A percentile compares a stretch with the other conserved stretches of the same genome.
These are phyloP conservation scores for Nautilus pompilius DNA, from an alignment of 1,140 invertebrate genomes.

Conservation along the genomic window DNA sequence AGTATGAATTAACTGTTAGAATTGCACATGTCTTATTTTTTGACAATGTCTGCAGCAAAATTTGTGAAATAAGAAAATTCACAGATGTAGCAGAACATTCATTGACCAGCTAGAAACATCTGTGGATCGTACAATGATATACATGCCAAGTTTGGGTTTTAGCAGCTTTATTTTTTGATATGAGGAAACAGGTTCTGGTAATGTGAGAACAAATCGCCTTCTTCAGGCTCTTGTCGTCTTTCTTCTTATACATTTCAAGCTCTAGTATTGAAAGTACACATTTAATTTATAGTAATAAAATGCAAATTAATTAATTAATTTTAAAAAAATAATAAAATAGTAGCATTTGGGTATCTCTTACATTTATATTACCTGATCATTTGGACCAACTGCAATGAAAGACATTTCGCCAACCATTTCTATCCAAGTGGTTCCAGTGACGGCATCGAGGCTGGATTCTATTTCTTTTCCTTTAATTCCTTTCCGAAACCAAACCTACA, in stretches of 20 bases:
- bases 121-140: no score
- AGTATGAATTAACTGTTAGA: no score
- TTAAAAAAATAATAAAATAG: neutral
- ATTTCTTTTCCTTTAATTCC: slow-evolving; percentile 65
- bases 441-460: slow-evolving; percentile 54
- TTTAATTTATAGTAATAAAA: neutral
- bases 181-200: no score
- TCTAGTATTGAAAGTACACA: neutral
- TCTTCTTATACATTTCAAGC: neutral
- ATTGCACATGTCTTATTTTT: no score
- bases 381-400: slow-evolving; percentile 76
- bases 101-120: no score
- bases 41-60: no score
- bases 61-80: no score
- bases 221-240: no score
- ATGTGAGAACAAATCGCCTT: no score
- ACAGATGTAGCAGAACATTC: no score
- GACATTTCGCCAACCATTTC: slow-evolving; percentile 71
- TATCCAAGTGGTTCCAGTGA: slow-evolving; percentile 72
- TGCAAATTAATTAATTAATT: neutral
- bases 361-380: slow-evolving; percentile 73
- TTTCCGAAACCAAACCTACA: slow-evolving; percentile 73
- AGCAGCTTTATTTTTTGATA: no score
- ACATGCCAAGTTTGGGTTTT: no score
- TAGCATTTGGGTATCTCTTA: neutral